Percentiles rank a stretch among this genome's conserved stretches.
Conservation (phyloP, 2,113 vertebrate species). For the Glareola pratincola region DNA sequence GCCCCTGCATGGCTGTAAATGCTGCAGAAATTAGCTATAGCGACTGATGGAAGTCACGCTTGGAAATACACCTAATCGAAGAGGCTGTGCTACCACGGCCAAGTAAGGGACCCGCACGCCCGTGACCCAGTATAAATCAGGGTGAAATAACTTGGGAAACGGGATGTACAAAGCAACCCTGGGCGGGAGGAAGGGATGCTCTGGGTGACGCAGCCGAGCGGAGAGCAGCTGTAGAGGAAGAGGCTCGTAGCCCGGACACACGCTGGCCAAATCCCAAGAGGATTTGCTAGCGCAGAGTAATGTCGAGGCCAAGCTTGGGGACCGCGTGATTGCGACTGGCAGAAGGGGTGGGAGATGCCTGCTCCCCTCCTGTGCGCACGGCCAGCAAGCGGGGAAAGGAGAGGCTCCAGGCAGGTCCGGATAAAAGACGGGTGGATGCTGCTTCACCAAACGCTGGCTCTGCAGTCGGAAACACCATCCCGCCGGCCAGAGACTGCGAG, state of each 20-base stretch:
- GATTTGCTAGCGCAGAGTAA: neutral
- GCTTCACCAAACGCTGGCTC: neutral
- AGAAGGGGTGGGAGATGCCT: neutral
- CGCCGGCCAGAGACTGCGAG: neutral
- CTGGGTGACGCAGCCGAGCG: neutral
- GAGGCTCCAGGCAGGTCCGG: neutral
- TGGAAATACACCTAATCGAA: slow-evolving; percentile 31
- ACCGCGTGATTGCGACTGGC: neutral
- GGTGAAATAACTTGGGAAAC: neutral
- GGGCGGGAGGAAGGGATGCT: neutral
- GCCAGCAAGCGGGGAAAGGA: neutral
- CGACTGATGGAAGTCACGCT: slow-evolving; percentile 41
- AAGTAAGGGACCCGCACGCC: neutral
- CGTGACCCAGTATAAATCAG: neutral
- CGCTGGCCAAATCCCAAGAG: neutral
- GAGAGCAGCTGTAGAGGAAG: slow-evolving; percentile 32
- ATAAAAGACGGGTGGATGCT: neutral
- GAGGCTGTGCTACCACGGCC: neutral
- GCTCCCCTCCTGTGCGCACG: rapidly evolving
- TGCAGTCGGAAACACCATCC: rapidly evolving
- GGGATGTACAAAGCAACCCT: neutral
- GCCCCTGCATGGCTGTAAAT: neutral
- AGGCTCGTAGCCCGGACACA: neutral
- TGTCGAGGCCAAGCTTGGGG: neutral
- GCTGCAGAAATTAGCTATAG: neutral